These are phyloP conservation scores for Pangasius macronema DNA, from an alignment of 2,797 vertebrate genomes.

Conservation along the genomic window DNA sequence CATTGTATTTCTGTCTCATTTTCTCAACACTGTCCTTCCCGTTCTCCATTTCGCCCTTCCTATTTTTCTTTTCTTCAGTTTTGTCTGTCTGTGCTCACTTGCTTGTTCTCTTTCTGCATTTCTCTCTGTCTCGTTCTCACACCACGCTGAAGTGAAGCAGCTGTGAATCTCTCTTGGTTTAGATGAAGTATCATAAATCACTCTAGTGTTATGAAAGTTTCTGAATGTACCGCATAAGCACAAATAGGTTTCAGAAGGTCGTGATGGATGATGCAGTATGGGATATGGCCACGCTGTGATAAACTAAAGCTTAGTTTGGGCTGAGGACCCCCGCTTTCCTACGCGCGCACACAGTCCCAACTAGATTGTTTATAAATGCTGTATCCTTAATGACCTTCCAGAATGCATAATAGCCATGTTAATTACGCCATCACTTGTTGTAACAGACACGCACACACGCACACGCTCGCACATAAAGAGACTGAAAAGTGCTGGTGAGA, in stretches of 20 bases:
- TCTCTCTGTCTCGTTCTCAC: constrained; percentile 16
- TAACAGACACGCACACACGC: constrained; percentile 16
- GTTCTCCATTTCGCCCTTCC: constrained; percentile 22
- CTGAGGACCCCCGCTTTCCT: background rate
- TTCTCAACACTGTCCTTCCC: constrained; percentile 28
- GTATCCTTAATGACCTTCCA: constrained; percentile 39
- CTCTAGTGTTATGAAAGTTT: constrained; percentile 38
- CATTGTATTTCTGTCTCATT: constrained; percentile 27
- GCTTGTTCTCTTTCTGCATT: constrained; percentile 10
- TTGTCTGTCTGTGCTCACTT: background rate
- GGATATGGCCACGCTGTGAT: constrained; percentile 24
- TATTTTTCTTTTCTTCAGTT: background rate
- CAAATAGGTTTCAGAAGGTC: constrained; percentile 19
- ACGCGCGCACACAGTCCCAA: background rate
- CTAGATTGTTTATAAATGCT: constrained; percentile 31
- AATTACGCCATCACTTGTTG: constrained; percentile 37
- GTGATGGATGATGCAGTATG: constrained; percentile 24
- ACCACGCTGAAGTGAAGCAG: constrained; percentile 20
- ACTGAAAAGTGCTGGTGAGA: constrained; percentile 26
- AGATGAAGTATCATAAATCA: constrained; percentile 43
- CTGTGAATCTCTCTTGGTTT: constrained; percentile 26
- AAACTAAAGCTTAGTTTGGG: constrained; percentile 32
- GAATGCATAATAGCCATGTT: constrained; percentile 35
- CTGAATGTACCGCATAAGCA: constrained; percentile 29
- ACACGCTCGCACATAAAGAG: constrained; percentile 22